Evolutionary conservation across 2,888 invertebrate species (phyloP).

Genomic region (Tiphia femorata): DNA sequence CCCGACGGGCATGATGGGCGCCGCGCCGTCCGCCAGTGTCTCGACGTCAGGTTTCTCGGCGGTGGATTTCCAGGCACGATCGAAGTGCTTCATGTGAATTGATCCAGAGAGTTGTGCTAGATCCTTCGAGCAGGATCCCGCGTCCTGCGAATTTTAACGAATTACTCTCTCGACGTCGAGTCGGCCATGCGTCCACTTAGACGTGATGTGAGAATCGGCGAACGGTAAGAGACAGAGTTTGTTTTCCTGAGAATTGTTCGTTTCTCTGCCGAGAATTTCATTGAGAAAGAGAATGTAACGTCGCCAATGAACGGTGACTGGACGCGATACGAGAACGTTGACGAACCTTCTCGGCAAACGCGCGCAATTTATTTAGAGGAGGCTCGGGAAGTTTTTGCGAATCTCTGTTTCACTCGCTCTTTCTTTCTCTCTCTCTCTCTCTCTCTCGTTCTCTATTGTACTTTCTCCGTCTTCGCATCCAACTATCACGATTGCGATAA

Average conservation of each 20-base stretch:
- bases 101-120: not conserved
- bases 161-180: too few relatives aligned
- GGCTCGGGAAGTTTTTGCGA: not conserved
- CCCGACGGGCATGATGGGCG: constrained; percentile 56
- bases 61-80: constrained; percentile 60
- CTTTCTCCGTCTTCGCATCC: not conserved
- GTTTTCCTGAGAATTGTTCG: too few relatives aligned
- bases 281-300: too few relatives aligned
- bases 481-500: too few relatives aligned
- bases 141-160: too few relatives aligned
- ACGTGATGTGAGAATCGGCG: too few relatives aligned
- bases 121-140: too few relatives aligned
- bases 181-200: not conserved
- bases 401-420: not conserved
- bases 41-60: constrained; percentile 57
- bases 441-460: not conserved
- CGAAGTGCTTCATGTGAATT: constrained; percentile 62
- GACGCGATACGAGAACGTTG: too few relatives aligned
- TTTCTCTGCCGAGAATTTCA: too few relatives aligned
- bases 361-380: too few relatives aligned
- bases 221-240: not conserved
- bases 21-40: constrained; percentile 55
- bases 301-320: too few relatives aligned
- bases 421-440: not conserved
- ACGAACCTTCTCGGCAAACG: too few relatives aligned